Base-by-base conservation (phyloP, 2,113 vertebrate genomes). In the Nothoprocta perdicaria region DNA sequence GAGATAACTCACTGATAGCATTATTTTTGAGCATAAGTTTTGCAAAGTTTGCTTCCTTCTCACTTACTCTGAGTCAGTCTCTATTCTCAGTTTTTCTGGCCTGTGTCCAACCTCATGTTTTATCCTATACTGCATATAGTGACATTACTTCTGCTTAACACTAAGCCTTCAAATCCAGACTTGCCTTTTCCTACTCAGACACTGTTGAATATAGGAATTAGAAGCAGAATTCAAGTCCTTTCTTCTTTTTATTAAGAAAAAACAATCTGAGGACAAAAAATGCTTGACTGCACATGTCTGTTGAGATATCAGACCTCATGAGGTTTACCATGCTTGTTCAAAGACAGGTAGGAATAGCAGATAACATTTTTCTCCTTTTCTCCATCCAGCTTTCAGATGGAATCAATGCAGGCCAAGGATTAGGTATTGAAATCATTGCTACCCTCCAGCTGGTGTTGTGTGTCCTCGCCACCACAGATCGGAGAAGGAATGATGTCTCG, bases 371-470 rank as follows among this genome's bases (percentile, higher is more conserved):
- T 23, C 46, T 40, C 71, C 40, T 45, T 88, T 22, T 85, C 41
- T 53, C 60, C 33, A 21, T n/a, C 4, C 94, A 98, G 98, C 96
- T 98, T 86, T 94, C 97, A 29, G 2, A 19, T 0, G 98, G 98
- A 2, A 96, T 99, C 96, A 98, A 98, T 23, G 84, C 98, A 0
- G 98, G 98, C 35, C 99, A 99, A 97, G 99, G 98, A 22, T 97
- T 99, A 57, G 99, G 98, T 31, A 98, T 99, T 1, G 99, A 99
- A 95, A 98, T 99, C 52, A 97, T 99, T 17, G 98, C 98, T 15
- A 99, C 99, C 14, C 98, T 99, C 97, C 99, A 99, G 97, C 97
- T 99, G 82, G 99, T 99, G 84, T 97, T 99, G 57, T 99, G 99
- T 35, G 99, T 99, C 86, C 98, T 99, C 31, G 99, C 99, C 73